These are phyloP conservation scores for Atrina japonica DNA, from an alignment of 2,888 invertebrate genomes.

Conservation along the genomic window DNA sequence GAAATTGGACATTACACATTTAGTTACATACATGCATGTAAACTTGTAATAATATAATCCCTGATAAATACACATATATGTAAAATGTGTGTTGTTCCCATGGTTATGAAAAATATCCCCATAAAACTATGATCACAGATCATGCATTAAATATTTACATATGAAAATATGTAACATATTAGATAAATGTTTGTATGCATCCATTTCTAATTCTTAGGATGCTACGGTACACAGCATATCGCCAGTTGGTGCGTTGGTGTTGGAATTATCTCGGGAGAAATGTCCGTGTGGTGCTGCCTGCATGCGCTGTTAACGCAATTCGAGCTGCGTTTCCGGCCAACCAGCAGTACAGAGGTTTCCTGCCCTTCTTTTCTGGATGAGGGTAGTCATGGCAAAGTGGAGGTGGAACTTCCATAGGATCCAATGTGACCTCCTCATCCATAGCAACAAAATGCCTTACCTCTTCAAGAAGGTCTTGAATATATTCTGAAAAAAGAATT, in stretches of 20 bases:
- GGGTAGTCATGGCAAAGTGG: slow-evolving; percentile 8
- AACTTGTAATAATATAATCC: too few species aligned
- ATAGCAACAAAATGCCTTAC: slow-evolving; percentile 13
- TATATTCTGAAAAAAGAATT: too few species aligned
- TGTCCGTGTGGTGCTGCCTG: slow-evolving; percentile 3
- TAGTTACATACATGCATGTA: too few species aligned
- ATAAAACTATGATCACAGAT: too few species aligned
- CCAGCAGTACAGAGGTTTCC: slow-evolving; percentile 10
- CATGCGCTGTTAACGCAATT: slow-evolving; percentile 1
- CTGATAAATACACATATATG: too few species aligned
- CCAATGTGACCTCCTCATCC: neutral
- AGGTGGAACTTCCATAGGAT: slow-evolving; percentile 12
- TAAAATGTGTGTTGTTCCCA: too few species aligned
- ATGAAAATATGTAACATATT: too few species aligned
- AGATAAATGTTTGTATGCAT: too few species aligned
- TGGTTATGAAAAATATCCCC: too few species aligned
- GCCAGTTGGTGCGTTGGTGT: slow-evolving; percentile 15
- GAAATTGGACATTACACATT: too few species aligned
- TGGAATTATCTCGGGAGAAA: slow-evolving; percentile 16
- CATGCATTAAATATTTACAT: too few species aligned
- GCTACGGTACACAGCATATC: slow-evolving; percentile 20
- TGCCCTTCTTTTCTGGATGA: slow-evolving; percentile 1
- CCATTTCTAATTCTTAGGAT: too few species aligned
- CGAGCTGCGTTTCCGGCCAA: neutral
- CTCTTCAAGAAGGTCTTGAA: neutral